Evolutionary conservation across 2,888 invertebrate species (phyloP), one percentile per base, ranked within the genome.

Genomic region (Drosophila yooni): DNA sequence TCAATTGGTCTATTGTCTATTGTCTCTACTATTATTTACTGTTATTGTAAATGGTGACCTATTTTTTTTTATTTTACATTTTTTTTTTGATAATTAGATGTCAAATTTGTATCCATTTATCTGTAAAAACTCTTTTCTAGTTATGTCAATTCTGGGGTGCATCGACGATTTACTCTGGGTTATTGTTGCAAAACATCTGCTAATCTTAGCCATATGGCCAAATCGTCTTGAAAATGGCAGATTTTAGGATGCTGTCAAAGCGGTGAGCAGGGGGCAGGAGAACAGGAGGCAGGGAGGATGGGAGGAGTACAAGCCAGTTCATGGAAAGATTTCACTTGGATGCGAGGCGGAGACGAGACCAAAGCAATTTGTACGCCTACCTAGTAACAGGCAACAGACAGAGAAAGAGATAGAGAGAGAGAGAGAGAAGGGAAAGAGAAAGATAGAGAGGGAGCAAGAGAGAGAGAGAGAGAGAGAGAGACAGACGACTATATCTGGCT

Each of bases 281-380:
- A 5, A n/a, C 2, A 27, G 3, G 7, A 25, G 34, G 29, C 51
- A 48, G 58, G 46, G 10, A 8, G 10, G 10, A 4, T 6, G 25
- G 2, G 33, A 33, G n/a, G 29, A 8, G n/a, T 13, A 4, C 27
- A 56, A 48, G 34, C 63, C 34, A 56, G 59, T 29, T 63, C 52
- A 54, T 46, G 34, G 29, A 79, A 64, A 79, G 76, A 80, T 80
- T 77, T 77, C 66, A 62, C 81, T 83, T 70, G 51, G 65, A 43
- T 56, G 53, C 59, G 56, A 63, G 62, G 53, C 71, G 46, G 64
- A 75, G 82, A 64, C 81, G 66, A 68, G 57, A 76, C 74, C 61
- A 75, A 84, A 76, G 79, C 84, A 82, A 88, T 88, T 88, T 81
- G 73, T 72, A 89, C 85, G 85, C 85, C 85, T 88, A 89, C 85